A percentile compares a stretch with the other conserved stretches of the same genome.
Evolutionary conservation across 2,113 vertebrate genomes (phyloP).

Genomic region (Motacilla tschutschensis): DNA sequence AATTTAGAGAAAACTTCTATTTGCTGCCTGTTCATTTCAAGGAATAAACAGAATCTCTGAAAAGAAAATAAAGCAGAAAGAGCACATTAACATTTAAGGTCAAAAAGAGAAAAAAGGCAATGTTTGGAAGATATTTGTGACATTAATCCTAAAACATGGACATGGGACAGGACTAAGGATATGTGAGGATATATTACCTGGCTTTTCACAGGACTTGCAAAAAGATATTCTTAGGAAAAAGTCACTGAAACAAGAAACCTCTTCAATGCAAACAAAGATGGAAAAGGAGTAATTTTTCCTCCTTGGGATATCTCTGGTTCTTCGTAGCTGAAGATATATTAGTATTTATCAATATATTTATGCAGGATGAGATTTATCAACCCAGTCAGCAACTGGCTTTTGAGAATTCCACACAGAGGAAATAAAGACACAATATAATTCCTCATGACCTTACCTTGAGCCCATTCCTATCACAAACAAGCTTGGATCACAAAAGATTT

Average conservation of each 20-base stretch:
- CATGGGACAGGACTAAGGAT: background rate
- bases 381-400: background rate
- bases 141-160: background rate
- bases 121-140: background rate
- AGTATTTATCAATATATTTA: background rate
- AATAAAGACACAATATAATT: background rate
- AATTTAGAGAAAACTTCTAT: background rate
- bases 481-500: background rate
- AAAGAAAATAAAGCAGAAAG: background rate
- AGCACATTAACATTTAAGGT: background rate
- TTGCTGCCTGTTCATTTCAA: background rate
- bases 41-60: background rate
- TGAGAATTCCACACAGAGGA: background rate
- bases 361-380: background rate
- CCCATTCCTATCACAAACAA: rapidly evolving
- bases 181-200: background rate
- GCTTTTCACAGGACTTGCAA: background rate
- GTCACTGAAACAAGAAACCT: background rate
- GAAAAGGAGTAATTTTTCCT: background rate
- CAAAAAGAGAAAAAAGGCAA: background rate
- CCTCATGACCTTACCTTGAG: background rate
- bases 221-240: background rate
- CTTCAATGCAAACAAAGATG: background rate
- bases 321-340: background rate
- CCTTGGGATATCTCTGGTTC: background rate